These are phyloP conservation scores for Chrosomus eos DNA, from an alignment of 2,797 vertebrate genomes.

Conservation along the genomic window DNA sequence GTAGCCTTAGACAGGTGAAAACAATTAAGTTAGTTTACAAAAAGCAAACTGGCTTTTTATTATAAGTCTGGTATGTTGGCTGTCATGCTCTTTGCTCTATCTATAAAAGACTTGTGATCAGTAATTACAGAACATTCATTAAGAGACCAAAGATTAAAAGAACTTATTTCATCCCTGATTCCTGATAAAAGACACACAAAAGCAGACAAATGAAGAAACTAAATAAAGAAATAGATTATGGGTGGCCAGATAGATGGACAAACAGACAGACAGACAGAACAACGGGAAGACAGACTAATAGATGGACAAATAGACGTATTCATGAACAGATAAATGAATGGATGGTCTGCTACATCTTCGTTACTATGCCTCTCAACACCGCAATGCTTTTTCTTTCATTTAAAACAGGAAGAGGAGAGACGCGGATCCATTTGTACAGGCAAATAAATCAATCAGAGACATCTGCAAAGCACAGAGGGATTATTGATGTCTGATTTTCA, in stretches of 20 bases:
- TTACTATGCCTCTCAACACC: neutral
- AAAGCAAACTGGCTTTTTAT: neutral
- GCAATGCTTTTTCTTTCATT: neutral
- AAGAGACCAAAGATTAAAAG: neutral
- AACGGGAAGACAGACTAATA: neutral
- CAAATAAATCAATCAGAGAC: constrained; percentile 44
- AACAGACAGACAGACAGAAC: neutral
- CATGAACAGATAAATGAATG: neutral
- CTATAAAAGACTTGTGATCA: neutral
- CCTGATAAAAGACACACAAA: constrained; percentile 1
- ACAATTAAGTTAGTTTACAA: neutral
- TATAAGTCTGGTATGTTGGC: neutral
- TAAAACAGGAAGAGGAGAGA: constrained; percentile 18
- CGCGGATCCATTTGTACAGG: constrained; percentile 17
- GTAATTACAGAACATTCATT: neutral
- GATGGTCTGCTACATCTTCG: neutral
- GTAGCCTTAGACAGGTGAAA: neutral
- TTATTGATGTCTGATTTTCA: constrained; percentile 45
- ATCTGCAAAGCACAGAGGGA: constrained; percentile 39
- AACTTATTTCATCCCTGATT: neutral
- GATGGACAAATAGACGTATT: neutral
- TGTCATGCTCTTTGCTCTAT: neutral
- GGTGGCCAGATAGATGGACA: neutral
- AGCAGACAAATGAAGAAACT: neutral
- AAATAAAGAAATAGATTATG: neutral